Evolutionary conservation across 2,113 vertebrate species (phyloP), one percentile per base, ranked within the genome.

Genomic region (Octodon degus): DNA sequence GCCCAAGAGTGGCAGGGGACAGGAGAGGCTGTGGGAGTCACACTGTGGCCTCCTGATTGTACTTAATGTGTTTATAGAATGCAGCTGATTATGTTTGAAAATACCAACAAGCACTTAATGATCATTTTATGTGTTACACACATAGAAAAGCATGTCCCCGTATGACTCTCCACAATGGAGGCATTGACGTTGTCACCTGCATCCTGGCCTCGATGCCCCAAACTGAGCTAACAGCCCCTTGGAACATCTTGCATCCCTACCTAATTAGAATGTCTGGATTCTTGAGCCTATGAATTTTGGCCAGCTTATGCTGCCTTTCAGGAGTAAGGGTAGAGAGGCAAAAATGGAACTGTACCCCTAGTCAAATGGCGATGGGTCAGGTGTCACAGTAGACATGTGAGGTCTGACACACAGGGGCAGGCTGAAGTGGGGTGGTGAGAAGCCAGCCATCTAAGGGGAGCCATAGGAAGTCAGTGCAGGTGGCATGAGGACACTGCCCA

Each of bases 401-500:
- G 40, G 77, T 10, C 53, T 53, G 37, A 24, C 70, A 92, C 89
- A 81, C 14, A 82, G 11, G 40, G 7, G 27, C 67, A 53, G 1
- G 4, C 40, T 77, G 10, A 63, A 53, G 50, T 2, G 37, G 24
- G 13, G 30, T 40, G 1, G 72, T 67, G 93, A 55, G 62, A 55
- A 93, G 50, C 30, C 82, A 92, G 58, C 85, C 55, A 25, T 87
- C 53, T 92, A 82, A 62, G 24, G 53, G 43, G 25, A 47, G 76
- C 24, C 53, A 77, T 87, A 77, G 70, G 62, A 83, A 89, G 89
- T 77, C 65, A 93, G 82, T 82, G 62, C 92, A 84, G 40, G 50
- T 70, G 27, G 79, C 50, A 82, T 90, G 89, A 92, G 92, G 88
- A 85, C 92, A 83, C 95, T 90, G 32, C 6, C 72, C 92, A 74